Evolutionary conservation across 2,113 vertebrate genomes (phyloP).

Genomic region (Halichoeres trimaculatus): DNA sequence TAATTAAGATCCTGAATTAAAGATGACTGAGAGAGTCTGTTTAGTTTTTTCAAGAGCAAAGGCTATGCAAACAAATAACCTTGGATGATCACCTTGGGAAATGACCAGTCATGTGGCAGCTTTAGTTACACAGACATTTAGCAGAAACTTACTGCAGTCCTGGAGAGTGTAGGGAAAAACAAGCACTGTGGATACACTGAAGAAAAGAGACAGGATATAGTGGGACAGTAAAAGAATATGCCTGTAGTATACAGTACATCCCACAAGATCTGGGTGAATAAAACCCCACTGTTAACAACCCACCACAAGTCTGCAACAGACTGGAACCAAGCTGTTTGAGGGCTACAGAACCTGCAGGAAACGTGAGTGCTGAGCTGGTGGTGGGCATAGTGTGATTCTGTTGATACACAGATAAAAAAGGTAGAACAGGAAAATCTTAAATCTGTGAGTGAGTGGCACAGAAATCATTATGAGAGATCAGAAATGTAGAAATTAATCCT

Average conservation of each 20-base stretch:
- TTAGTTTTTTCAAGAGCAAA: slow-evolving; percentile 32
- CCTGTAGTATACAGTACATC: slow-evolving; percentile 11
- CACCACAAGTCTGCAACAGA: slow-evolving; percentile 25
- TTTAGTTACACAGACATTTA: slow-evolving; percentile 13
- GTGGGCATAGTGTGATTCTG: neutral
- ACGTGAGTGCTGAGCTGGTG: slow-evolving; percentile 2
- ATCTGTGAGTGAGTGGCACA: neutral
- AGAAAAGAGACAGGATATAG: neutral
- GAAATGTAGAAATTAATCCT: slow-evolving; percentile 32
- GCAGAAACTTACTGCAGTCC: neutral
- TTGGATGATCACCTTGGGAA: slow-evolving; percentile 37
- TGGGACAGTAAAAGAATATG: neutral
- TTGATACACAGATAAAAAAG: slow-evolving; percentile 3
- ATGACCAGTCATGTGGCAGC: slow-evolving; percentile 20
- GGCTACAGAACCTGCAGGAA: slow-evolving; percentile 26
- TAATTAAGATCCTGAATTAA: slow-evolving; percentile 54
- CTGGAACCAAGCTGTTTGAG: slow-evolving; percentile 43
- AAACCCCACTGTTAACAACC: slow-evolving; percentile 34
- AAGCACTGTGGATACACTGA: neutral
- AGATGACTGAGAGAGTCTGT: slow-evolving; percentile 29
- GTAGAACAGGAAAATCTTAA: slow-evolving; percentile 3
- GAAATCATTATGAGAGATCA: too few relatives aligned
- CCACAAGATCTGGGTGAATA: slow-evolving; percentile 25
- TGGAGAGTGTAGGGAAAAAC: neutral
- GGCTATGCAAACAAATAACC: slow-evolving; percentile 46